Evolutionary conservation across 2,888 invertebrate species (phyloP), one percentile per base, ranked within the genome.

Genomic region (Notodromas monacha): DNA sequence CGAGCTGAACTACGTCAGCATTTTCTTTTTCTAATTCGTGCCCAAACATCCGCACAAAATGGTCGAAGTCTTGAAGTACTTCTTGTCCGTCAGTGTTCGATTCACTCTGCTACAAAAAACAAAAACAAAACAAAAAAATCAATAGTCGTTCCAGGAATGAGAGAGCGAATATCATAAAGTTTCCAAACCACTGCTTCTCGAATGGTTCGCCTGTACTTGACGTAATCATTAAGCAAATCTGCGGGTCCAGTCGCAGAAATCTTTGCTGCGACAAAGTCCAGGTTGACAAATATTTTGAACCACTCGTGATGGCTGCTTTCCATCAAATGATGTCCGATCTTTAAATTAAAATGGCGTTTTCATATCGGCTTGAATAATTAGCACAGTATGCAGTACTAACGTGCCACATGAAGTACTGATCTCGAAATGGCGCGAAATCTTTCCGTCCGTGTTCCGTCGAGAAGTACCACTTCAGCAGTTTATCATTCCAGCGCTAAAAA

Each of bases 391-490:
- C 69, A 69, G 41, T 68, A 2, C 66, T 68, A 30, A 69, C 56
- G 41, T 65, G 67, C 16, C 58, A 64, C 8, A 61, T 62, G 39
- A 67, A 65, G 41, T 70, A 70, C 29, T 65, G 65, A 41, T 69
- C 68, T 36, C 65, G 56, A 0, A 61, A 59, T 12, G 69, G 53
- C 33, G 60, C 56, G 2, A 60, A 52, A 14, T 56, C 56, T 38
- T 58, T 41, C 28, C 56, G 58, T 12, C 46, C 47, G 35, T 51
- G 51, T 10, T 51, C 42, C 5, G 30, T 15, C n/a, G 35, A 26
- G 14, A 38, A 16, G 41, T 67, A 68, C 31, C 56, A 58, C 11
- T 54, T 50, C 3, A 69, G 46, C 15, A 68, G 53, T 14, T 54
- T 54, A n/a, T n/a, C n/a, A n/a, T n/a, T n/a, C n/a, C n/a, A n/a